Percentiles rank a stretch among this genome's conserved stretches.
phyloP scores from a whole-genome alignment of 2,113 vertebrate species.

The Gobiocypris rarus region DNA sequence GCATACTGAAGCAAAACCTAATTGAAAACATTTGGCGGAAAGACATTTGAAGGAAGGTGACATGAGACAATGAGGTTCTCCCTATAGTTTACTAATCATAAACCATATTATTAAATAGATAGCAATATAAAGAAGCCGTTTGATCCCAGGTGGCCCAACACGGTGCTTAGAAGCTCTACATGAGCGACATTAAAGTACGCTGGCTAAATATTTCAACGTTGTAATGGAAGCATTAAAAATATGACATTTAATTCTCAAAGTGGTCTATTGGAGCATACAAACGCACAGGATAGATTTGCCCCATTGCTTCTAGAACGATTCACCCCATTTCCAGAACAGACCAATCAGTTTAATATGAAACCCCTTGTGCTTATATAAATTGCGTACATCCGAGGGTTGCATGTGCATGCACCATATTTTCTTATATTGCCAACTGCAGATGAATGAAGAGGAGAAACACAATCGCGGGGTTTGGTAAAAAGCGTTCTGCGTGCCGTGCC shows the following conservation, averaged over 20 bases:
- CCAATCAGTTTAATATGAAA: constrained; percentile 58
- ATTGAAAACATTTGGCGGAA: neutral
- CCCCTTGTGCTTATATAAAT: constrained; percentile 50
- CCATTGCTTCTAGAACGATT: constrained; percentile 54
- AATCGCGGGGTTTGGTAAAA: constrained; percentile 55
- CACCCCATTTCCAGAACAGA: constrained; percentile 42
- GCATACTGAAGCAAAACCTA: neutral
- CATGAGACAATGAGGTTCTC: constrained; percentile 7
- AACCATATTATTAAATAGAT: constrained; percentile 28
- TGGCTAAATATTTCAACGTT: constrained; percentile 51
- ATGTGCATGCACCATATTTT: constrained; percentile 36
- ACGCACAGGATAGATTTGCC: constrained; percentile 32
- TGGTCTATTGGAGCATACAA: constrained; percentile 48
- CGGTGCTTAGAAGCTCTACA: constrained; percentile 6
- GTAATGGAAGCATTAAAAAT: constrained; percentile 56
- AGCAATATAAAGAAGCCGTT: constrained; percentile 21
- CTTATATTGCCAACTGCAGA: constrained; percentile 60
- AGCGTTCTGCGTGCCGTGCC: constrained; percentile 57
- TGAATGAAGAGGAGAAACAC: constrained; percentile 64
- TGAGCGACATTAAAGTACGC: constrained; percentile 30
- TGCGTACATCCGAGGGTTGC: constrained; percentile 52
- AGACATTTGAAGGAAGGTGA: neutral
- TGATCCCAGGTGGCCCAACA: constrained; percentile 33
- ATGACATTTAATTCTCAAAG: constrained; percentile 60
- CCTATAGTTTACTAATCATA: constrained; percentile 30